Percentiles rank a stretch among this genome's conserved stretches.
phyloP scores from a whole-genome alignment of 1,140 invertebrate species.

The Leptoteleia sp. region DNA sequence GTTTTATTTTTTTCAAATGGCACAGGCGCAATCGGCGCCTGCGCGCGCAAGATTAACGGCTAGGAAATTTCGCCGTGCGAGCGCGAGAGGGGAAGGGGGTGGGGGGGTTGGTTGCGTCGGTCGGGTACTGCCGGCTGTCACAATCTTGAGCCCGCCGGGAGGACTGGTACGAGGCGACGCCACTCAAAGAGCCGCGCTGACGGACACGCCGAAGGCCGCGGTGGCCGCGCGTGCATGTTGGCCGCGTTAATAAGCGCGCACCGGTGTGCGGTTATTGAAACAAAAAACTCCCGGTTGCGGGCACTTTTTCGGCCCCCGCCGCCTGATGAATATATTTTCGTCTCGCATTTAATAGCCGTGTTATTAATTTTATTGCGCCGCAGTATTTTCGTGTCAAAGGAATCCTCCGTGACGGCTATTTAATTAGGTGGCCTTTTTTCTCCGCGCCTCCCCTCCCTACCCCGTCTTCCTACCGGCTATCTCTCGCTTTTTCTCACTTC shows the following conservation, averaged over 20 bases:
- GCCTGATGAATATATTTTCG: slow-evolving; percentile 53
- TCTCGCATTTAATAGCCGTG: slow-evolving; percentile 37
- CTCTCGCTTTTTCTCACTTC: too few species aligned
- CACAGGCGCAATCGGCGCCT: slow-evolving; percentile 42
- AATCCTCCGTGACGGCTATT: slow-evolving; percentile 7
- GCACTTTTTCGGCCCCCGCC: slow-evolving; percentile 39
- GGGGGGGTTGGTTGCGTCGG: slow-evolving; percentile 42
- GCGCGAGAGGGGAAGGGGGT: slow-evolving; percentile 30
- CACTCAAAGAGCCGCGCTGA: slow-evolving; percentile 72
- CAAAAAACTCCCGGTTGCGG: slow-evolving; percentile 40
- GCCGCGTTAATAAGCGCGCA: slow-evolving; percentile 59
- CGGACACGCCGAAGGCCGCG: slow-evolving; percentile 68
- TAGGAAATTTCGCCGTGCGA: slow-evolving; percentile 54
- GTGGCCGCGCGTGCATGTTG: slow-evolving; percentile 44
- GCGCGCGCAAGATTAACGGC: slow-evolving; percentile 37
- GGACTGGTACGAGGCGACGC: slow-evolving; percentile 74
- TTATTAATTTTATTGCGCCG: slow-evolving; percentile 41
- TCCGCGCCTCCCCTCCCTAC: too few species aligned
- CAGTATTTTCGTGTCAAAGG: slow-evolving; percentile 7
- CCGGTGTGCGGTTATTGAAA: slow-evolving; percentile 48
- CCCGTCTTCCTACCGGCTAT: too few species aligned
- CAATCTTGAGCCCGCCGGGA: slow-evolving; percentile 63
- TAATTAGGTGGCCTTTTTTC: slow-evolving; percentile 9
- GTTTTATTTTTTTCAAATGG: slow-evolving; percentile 43
- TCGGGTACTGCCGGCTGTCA: slow-evolving; percentile 51